Conservation (phyloP, 2,113 vertebrate genomes). For the Tetrao urogallus region DNA sequence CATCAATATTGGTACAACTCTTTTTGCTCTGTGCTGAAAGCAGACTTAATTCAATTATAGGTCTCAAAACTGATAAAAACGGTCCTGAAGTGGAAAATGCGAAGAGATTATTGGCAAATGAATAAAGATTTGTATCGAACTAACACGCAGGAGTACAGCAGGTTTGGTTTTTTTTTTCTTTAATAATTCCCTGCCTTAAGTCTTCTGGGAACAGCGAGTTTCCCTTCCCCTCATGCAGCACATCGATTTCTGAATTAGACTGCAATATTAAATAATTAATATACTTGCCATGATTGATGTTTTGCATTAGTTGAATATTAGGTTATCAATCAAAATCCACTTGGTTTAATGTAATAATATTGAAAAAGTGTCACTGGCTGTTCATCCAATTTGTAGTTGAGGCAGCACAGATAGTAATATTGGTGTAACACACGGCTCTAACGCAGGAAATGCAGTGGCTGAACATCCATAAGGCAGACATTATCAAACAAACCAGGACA, state of each 20-base stretch:
- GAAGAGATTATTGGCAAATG: slow-evolving; percentile 92
- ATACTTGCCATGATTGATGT: slow-evolving; percentile 99
- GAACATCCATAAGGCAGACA: slow-evolving; percentile 64
- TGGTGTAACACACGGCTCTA: slow-evolving; percentile 84
- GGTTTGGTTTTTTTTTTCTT: slow-evolving; percentile 70
- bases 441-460: slow-evolving; percentile 72
- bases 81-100: slow-evolving; percentile 85
- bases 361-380: slow-evolving; percentile 98
- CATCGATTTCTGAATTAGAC: slow-evolving; percentile 99
- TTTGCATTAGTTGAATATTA: slow-evolving; percentile 99
- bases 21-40: slow-evolving; percentile 84
- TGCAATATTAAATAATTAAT: slow-evolving; percentile 99
- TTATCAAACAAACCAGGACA: slow-evolving; percentile 51
- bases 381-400: slow-evolving; percentile 99
- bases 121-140: slow-evolving; percentile 93
- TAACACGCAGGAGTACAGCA: slow-evolving; percentile 79
- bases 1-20: slow-evolving; percentile 81
- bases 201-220: slow-evolving; percentile 88
- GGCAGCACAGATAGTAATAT: slow-evolving; percentile 90
- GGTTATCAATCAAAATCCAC: slow-evolving; percentile 99
- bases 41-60: slow-evolving; percentile 90
- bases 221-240: slow-evolving; percentile 83
- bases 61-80: slow-evolving; percentile 87
- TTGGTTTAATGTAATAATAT: slow-evolving; percentile 99
- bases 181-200: slow-evolving; percentile 90